phyloP scores from a whole-genome alignment of 1,140 invertebrate species.

The Spodoptera litura region DNA sequence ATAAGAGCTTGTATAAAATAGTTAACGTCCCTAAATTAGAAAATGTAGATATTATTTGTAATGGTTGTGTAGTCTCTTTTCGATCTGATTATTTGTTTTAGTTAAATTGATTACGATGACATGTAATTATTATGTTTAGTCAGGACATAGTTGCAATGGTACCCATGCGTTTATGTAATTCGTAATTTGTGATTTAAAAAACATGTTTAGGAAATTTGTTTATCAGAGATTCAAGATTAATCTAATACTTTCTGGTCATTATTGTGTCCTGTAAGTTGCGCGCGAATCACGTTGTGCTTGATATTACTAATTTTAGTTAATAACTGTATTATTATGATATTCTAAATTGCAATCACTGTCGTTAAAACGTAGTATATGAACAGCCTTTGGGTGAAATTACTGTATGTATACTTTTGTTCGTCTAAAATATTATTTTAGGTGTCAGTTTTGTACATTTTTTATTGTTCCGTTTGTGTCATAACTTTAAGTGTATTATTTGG shows the following conservation, averaged over 20 bases:
- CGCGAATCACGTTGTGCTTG: slow-evolving; percentile 4
- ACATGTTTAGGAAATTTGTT: slow-evolving; percentile 2
- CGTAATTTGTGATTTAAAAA: slow-evolving; percentile 48
- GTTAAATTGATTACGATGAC: slow-evolving; percentile 43
- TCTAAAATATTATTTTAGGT: slow-evolving; percentile 38
- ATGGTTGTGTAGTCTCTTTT: slow-evolving; percentile 58
- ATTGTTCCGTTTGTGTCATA: slow-evolving; percentile 68
- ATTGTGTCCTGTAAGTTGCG: not conserved
- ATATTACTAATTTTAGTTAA: slow-evolving; percentile 20
- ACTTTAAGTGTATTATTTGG: slow-evolving; percentile 68
- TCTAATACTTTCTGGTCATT: slow-evolving; percentile 19
- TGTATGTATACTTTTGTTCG: slow-evolving; percentile 13
- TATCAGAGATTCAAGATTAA: slow-evolving; percentile 40
- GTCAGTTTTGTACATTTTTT: slow-evolving; percentile 56
- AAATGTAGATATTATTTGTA: slow-evolving; percentile 49
- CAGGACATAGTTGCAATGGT: slow-evolving; percentile 45
- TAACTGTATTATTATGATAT: slow-evolving; percentile 3
- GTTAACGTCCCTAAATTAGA: slow-evolving; percentile 52
- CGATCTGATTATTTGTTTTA: slow-evolving; percentile 58
- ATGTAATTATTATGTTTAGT: slow-evolving; percentile 32
- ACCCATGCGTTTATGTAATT: slow-evolving; percentile 61
- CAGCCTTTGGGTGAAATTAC: slow-evolving; percentile 20
- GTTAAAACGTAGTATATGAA: slow-evolving; percentile 29
- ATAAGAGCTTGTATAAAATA: slow-evolving; percentile 54
- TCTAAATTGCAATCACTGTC: slow-evolving; percentile 28